phyloP scores from a whole-genome alignment of 2,113 vertebrate species.

The zebrafish (Danio rerio) region DNA sequence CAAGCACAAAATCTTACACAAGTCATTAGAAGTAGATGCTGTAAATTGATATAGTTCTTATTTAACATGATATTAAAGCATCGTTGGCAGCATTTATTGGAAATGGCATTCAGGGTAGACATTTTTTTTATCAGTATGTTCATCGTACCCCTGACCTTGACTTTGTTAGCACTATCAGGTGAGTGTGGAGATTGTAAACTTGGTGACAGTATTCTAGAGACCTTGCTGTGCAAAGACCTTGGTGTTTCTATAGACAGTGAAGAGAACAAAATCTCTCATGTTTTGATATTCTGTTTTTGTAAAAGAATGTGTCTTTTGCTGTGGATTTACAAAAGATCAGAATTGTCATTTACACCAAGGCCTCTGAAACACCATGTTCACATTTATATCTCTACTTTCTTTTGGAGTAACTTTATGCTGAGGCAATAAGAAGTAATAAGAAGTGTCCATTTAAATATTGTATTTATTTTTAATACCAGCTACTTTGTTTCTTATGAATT shows the following conservation, averaged over 20 bases:
- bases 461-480: too few species aligned
- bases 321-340: neutral
- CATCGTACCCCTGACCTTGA: neutral
- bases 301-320: neutral
- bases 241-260: neutral
- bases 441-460: neutral
- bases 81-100: too few species aligned
- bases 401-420: neutral
- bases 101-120: neutral
- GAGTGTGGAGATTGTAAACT: neutral
- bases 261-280: neutral
- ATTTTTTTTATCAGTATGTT: neutral
- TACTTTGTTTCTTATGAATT: too few species aligned
- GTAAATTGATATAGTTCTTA: neutral
- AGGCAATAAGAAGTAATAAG: neutral
- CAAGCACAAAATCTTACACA: neutral
- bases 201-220: neutral
- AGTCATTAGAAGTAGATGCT: neutral
- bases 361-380: neutral
- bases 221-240: neutral
- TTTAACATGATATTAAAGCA: neutral
- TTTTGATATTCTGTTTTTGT: neutral
- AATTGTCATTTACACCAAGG: neutral
- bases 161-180: neutral
- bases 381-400: neutral